Evolutionary conservation across 2,113 vertebrate species (phyloP).

Genomic region (Alexandromys fortis): DNA sequence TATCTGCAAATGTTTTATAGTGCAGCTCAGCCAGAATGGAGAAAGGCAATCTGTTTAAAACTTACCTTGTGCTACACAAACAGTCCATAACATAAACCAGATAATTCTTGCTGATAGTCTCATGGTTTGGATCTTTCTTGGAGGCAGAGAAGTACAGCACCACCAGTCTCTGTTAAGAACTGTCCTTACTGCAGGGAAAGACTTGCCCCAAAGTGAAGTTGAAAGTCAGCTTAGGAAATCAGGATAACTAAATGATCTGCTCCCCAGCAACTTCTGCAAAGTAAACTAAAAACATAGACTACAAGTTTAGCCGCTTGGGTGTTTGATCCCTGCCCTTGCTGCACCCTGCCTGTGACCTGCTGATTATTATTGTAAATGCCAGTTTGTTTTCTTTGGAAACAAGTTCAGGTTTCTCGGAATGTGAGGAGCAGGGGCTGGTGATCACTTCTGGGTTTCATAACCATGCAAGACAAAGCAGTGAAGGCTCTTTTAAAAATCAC

Average conservation of each 20-base stretch:
- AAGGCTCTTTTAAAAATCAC: slow-evolving; percentile 25
- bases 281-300: not conserved
- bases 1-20: not conserved
- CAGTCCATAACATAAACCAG: slow-evolving; percentile 56
- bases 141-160: not conserved
- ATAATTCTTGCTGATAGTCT: not conserved
- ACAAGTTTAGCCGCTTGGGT: not conserved
- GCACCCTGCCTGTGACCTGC: not conserved
- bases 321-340: not conserved
- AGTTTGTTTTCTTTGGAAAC: not conserved
- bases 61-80: slow-evolving; percentile 63
- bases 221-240: slow-evolving; percentile 28
- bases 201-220: not conserved
- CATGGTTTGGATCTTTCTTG: slow-evolving; percentile 35
- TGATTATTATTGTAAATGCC: slow-evolving; percentile 11
- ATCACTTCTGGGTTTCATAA: not conserved
- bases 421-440: not conserved
- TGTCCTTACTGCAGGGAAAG: not conserved
- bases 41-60: not conserved
- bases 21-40: not conserved
- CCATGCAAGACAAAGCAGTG: not conserved
- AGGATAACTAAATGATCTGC: slow-evolving; percentile 47
- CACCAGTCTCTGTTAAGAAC: not conserved
- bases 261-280: slow-evolving; percentile 51
- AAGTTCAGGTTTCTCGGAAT: not conserved